Evolutionary conservation across 2,113 vertebrate genomes (phyloP).

Genomic region (Uropsilus gracilis): DNA sequence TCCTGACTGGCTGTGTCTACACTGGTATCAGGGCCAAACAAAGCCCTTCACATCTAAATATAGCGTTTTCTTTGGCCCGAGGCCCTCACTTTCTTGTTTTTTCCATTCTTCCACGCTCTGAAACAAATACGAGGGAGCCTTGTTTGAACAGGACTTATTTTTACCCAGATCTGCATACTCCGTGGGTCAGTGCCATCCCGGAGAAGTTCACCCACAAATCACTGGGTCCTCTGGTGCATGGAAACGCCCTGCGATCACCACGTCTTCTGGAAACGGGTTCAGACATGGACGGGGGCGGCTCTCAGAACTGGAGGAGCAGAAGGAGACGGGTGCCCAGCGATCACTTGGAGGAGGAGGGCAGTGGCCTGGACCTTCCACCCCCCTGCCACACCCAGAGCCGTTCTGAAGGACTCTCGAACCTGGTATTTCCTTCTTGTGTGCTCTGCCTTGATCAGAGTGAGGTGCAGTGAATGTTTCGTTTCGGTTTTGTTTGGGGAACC

Average conservation of each 20-base stretch:
- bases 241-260: neutral
- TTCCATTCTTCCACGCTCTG: neutral
- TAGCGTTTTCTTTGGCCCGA: constrained; percentile 40
- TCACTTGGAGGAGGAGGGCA: neutral
- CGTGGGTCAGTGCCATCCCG: neutral
- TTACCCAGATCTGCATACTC: constrained; percentile 22
- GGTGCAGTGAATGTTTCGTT: neutral
- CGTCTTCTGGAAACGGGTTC: neutral
- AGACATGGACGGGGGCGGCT: neutral
- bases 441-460: neutral
- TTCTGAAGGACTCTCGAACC: neutral
- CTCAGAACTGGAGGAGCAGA: neutral
- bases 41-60: constrained; percentile 45
- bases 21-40: neutral
- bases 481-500: neutral
- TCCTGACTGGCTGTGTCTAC: constrained; percentile 21
- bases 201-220: constrained; percentile 59
- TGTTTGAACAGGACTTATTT: neutral
- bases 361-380: accelerated
- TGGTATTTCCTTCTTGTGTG: neutral
- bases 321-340: accelerated
- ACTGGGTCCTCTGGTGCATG: constrained; percentile 63
- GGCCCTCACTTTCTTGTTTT: constrained; percentile 37
- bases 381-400: neutral
- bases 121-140: constrained; percentile 34